Evolutionary conservation across 1,140 invertebrate genomes (phyloP).

Genomic region (Pogonomyrmex barbatus): DNA sequence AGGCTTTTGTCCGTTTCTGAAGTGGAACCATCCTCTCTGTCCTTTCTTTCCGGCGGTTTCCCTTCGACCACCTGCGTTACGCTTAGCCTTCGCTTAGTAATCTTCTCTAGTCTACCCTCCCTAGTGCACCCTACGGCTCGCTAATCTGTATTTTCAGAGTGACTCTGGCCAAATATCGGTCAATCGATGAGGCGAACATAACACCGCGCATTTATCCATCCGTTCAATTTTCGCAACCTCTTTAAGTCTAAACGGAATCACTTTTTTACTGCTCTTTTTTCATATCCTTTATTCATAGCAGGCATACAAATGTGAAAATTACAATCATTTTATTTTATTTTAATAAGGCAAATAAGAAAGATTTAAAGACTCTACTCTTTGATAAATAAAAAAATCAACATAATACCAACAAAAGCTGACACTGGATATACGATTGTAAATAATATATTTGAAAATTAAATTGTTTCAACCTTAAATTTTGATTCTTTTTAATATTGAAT

Average conservation of each 20-base stretch:
- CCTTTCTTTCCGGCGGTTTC: conserved; percentile 54
- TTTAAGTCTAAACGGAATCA: conserved; percentile 54
- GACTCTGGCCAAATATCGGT: conserved; percentile 73
- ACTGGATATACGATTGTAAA: too few relatives aligned
- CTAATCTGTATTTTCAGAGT: conserved; percentile 73
- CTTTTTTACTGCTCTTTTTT: conserved; percentile 29
- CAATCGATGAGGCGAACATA: conserved; percentile 66
- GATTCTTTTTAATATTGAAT: too few relatives aligned
- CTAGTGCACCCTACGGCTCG: conserved; percentile 50
- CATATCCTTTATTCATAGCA: conserved; percentile 10
- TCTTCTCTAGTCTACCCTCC: conserved; percentile 37
- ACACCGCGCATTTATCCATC: conserved; percentile 68
- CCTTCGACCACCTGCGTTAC: conserved; percentile 53
- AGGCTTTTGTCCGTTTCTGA: conserved; percentile 66
- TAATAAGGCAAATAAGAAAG: too few relatives aligned
- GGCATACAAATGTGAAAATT: not conserved
- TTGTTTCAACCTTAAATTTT: too few relatives aligned
- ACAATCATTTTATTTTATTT: not conserved
- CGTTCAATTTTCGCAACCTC: conserved; percentile 65
- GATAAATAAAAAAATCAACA: too few relatives aligned
- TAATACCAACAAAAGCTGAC: too few relatives aligned
- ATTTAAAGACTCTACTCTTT: too few relatives aligned
- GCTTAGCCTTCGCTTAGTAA: conserved; percentile 41
- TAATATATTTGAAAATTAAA: too few relatives aligned
- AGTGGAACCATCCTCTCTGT: conserved; percentile 68